These are phyloP conservation scores for Drosophila kanapiae DNA, from an alignment of 1,140 invertebrate species.

Conservation along the genomic window DNA sequence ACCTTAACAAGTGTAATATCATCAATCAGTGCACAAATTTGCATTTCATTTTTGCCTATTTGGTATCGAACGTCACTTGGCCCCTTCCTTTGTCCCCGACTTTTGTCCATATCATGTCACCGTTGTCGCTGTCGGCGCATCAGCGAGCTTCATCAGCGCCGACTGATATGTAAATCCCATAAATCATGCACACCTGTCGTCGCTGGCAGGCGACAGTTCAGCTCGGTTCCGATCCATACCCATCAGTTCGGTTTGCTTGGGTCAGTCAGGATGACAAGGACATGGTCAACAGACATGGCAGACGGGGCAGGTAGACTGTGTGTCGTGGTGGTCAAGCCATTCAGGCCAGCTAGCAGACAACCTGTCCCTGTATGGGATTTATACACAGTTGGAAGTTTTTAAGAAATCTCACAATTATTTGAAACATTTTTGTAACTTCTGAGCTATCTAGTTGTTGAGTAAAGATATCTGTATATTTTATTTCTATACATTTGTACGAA, in stretches of 20 bases:
- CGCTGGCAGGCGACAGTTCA: slow-evolving; percentile 64
- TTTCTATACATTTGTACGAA: not conserved
- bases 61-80: slow-evolving; percentile 22
- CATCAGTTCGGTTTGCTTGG: slow-evolving; percentile 26
- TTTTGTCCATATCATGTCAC: slow-evolving; percentile 21
- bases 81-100: slow-evolving; percentile 1
- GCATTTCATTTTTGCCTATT: slow-evolving; percentile 64
- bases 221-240: slow-evolving; percentile 17
- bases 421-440: not conserved
- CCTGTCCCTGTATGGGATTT: not conserved
- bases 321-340: slow-evolving; percentile 65
- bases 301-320: slow-evolving; percentile 3
- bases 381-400: not conserved
- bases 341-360: slow-evolving; percentile 1
- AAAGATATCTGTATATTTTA: not conserved
- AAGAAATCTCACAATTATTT: not conserved
- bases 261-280: slow-evolving; percentile 41
- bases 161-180: slow-evolving; percentile 82
- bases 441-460: not conserved
- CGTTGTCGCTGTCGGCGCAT: slow-evolving; percentile 68
- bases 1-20: slow-evolving; percentile 61
- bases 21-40: slow-evolving; percentile 82
- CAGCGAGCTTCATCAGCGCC: slow-evolving; percentile 75
- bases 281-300: slow-evolving; percentile 35
- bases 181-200: slow-evolving; percentile 83